These are phyloP conservation scores for Trachops cirrhosus DNA, from an alignment of 2,797 vertebrate species.

Conservation along the genomic window DNA sequence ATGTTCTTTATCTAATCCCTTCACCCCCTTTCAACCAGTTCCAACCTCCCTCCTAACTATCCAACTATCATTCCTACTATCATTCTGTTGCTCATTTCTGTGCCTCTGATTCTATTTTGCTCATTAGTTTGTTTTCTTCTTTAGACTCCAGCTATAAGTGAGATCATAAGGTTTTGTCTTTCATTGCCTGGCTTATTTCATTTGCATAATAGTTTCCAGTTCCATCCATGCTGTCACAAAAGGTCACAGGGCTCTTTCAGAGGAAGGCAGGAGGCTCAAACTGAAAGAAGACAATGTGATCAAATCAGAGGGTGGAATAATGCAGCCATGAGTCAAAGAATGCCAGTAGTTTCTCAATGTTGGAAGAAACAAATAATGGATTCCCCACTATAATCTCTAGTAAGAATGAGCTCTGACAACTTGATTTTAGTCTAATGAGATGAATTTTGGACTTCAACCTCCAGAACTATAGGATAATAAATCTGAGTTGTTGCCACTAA, in stretches of 20 bases:
- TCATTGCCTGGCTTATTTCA: neutral
- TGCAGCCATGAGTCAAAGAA: neutral
- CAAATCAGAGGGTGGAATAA: neutral
- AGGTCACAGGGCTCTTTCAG: neutral
- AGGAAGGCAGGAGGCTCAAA: neutral
- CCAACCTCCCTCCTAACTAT: neutral
- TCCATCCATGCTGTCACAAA: neutral
- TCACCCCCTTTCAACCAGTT: neutral
- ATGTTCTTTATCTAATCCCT: neutral
- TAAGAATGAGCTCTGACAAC: neutral
- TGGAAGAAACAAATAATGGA: neutral
- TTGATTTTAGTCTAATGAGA: neutral
- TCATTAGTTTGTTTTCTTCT: neutral
- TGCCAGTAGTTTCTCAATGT: neutral
- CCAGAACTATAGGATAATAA: neutral
- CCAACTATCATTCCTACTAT: too few relatives aligned
- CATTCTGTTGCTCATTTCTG: neutral
- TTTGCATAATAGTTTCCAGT: neutral
- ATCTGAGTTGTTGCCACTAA: neutral
- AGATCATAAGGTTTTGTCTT: neutral
- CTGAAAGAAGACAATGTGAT: neutral
- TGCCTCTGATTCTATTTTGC: neutral
- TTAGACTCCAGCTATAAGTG: neutral
- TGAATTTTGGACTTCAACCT: neutral
- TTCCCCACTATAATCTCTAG: neutral